Conservation (phyloP, 2,113 vertebrate species). For the Sterna hirundo region DNA sequence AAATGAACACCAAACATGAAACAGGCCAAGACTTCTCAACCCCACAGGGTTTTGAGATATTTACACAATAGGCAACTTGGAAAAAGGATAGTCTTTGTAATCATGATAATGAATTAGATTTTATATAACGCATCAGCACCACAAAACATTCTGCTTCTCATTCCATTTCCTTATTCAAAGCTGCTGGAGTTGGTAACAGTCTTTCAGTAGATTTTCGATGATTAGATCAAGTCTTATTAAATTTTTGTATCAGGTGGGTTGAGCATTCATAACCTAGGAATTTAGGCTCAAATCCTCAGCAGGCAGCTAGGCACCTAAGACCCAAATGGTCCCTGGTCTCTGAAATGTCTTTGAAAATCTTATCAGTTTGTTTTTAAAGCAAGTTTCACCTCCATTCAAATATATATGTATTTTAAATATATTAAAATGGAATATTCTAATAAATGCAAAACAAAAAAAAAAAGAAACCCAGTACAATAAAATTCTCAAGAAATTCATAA, state of each 20-base stretch:
- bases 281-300: background rate
- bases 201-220: background rate
- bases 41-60: conserved; percentile 43
- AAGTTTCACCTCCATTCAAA: background rate
- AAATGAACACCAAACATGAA: conserved; percentile 43
- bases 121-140: background rate
- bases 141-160: background rate
- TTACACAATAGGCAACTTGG: conserved; percentile 37
- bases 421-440: background rate
- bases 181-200: background rate
- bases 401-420: background rate
- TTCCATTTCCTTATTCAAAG: background rate
- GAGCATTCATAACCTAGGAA: background rate
- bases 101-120: background rate
- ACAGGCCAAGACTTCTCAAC: conserved; percentile 30
- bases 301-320: background rate
- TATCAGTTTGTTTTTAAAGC: background rate
- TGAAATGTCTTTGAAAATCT: background rate
- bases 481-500: background rate
- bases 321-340: background rate
- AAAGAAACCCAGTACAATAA: background rate
- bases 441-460: background rate
- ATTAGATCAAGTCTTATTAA: conserved; percentile 5
- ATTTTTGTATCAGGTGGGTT: background rate
- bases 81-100: conserved; percentile 6